Conservation (phyloP, 2,113 vertebrate species). For the Danio rerio region DNA sequence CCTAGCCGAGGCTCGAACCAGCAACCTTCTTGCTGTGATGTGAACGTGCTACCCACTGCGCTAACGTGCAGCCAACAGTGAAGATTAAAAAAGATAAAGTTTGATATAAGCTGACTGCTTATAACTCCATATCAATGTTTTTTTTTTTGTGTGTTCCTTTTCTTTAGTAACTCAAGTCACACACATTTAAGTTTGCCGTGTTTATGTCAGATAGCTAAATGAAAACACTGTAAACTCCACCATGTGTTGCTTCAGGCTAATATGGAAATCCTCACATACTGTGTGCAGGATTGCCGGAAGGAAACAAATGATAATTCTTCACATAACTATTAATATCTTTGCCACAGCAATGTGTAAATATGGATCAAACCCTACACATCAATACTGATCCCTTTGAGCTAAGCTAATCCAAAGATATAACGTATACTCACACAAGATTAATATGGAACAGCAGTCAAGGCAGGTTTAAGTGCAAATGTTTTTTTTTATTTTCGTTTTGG, state of each 20-base stretch:
- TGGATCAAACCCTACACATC: constrained; percentile 20
- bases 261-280: constrained; percentile 26
- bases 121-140: constrained; percentile 15
- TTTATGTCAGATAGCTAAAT: neutral
- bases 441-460: constrained; percentile 29
- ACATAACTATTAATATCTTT: constrained; percentile 6
- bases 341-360: constrained; percentile 30
- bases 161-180: constrained; percentile 24
- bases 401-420: constrained; percentile 15
- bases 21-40: too few relatives aligned
- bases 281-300: neutral
- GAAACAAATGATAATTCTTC: constrained; percentile 11
- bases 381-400: constrained; percentile 9
- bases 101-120: neutral
- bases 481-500: constrained; percentile 13
- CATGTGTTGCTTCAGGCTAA: constrained; percentile 6
- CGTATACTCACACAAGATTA: constrained; percentile 34
- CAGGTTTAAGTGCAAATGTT: constrained; percentile 19
- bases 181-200: constrained; percentile 10
- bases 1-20: too few relatives aligned
- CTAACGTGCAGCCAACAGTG: too few relatives aligned
- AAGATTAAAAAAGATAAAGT: neutral
- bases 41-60: too few relatives aligned
- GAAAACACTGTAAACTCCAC: neutral
- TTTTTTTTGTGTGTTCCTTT: neutral